Conservation (phyloP, 2,888 invertebrate species). For the Polietes domitor region DNA sequence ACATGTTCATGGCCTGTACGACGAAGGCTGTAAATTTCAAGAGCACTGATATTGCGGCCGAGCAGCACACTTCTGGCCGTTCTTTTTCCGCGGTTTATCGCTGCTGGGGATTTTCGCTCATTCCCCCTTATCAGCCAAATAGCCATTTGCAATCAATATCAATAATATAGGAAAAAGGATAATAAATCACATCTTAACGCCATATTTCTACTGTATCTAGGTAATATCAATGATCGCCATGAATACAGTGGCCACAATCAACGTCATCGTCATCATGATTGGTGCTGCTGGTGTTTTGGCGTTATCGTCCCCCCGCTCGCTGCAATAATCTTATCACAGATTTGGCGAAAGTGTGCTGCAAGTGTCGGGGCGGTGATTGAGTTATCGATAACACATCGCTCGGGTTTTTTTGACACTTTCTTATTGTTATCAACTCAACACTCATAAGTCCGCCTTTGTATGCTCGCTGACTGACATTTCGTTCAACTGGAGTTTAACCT, state of each 20-base stretch:
- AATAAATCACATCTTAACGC: background rate
- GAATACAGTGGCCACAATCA: background rate
- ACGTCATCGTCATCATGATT: background rate
- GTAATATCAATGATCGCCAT: background rate
- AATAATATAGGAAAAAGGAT: background rate
- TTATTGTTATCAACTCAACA: background rate
- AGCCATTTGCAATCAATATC: background rate
- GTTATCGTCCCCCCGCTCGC: no score
- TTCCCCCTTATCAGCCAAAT: background rate
- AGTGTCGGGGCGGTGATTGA: background rate
- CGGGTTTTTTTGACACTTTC: background rate
- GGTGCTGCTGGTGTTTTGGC: background rate
- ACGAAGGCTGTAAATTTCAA: background rate
- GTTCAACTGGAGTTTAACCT: background rate
- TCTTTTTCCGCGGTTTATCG: background rate
- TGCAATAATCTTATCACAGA: background rate
- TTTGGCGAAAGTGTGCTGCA: background rate
- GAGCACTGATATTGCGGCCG: background rate
- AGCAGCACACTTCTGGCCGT: background rate
- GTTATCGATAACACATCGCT: background rate
- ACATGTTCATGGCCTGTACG: no score
- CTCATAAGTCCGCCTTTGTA: background rate
- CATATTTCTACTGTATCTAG: background rate
- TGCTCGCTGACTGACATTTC: background rate
- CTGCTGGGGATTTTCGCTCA: background rate